Base-by-base conservation (phyloP, 1,140 invertebrate genomes). In the Drosophila sturtevanti region DNA sequence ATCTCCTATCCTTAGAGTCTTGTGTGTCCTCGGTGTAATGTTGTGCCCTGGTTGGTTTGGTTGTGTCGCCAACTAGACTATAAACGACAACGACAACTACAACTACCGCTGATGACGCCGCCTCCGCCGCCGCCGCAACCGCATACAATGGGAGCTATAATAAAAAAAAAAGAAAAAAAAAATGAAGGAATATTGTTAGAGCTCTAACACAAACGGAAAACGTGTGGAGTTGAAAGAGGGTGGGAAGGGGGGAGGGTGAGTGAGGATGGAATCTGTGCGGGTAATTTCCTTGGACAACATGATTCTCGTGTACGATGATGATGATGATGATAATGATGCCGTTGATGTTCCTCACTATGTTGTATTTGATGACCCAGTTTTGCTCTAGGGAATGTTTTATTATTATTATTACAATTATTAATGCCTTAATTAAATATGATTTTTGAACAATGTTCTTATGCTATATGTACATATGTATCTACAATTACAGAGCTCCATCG, bases 391-490 rank as follows among this genome's bases (percentile, higher is more conserved):
- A 66, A 65, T 71, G 41, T 51, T 59, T 66, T 48, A 62, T 71
- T 48, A 72, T 31, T 60, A 78, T 87, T 68, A 76, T 63, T 54
- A 74, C 72, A 81, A 87, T 86, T 75, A 73, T 73, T 76, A 77
- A 76, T 79, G 54, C 54, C 54, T 82, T 87, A 87, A 87, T 87
- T 87, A 87, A 87, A 89, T 86, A 48, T 48, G 41, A 48, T 48
- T 60, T 22, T 63, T 51, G 24, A 37, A 51, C 31, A 24, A 11
- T 27, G 41, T 2, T n/a, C n/a, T 22, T 24, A 11, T 31, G n/a
- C 52, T 21, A n/a, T n/a, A n/a, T n/a, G n/a, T n/a, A n/a, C n/a
- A n/a, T n/a, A n/a, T n/a, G n/a, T n/a, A n/a, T n/a, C n/a, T n/a
- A n/a, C 14, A 0, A 16, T 35, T 16, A 14, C 55, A 41, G 76